These are phyloP conservation scores for Aphelenchoides bicaudatus DNA, from an alignment of 2,888 invertebrate genomes.

Conservation along the genomic window DNA sequence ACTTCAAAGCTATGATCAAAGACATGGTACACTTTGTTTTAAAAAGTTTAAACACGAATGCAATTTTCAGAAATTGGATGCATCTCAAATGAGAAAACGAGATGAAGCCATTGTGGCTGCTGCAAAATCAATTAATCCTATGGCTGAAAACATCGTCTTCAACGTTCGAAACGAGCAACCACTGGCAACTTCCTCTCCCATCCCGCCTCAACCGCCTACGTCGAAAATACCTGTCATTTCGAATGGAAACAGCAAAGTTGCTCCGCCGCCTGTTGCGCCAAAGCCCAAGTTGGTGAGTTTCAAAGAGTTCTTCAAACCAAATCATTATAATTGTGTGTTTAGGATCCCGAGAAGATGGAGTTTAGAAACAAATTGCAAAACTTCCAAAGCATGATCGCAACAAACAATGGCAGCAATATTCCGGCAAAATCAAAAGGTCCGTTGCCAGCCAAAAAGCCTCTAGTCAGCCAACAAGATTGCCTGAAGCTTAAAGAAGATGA, in stretches of 20 bases:
- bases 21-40: neutral
- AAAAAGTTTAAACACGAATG: too few species aligned
- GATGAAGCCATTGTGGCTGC: slow-evolving; percentile 1
- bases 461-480: slow-evolving; percentile 20
- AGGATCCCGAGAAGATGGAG: slow-evolving; percentile 72
- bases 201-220: slow-evolving; percentile 15
- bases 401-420: neutral
- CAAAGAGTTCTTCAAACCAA: too few species aligned
- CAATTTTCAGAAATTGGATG: too few species aligned
- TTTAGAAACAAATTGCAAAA: slow-evolving; percentile 89
- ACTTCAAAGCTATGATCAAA: neutral
- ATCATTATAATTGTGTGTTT: too few species aligned
- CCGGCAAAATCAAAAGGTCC: too few species aligned
- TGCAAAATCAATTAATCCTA: slow-evolving; percentile 18
- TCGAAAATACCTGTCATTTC: slow-evolving; percentile 7
- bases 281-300: slow-evolving; percentile 32
- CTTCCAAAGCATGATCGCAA: slow-evolving; percentile 81
- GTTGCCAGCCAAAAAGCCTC: slow-evolving; percentile 39
- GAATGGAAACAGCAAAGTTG: slow-evolving; percentile 37
- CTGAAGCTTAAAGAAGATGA: slow-evolving; percentile 3
- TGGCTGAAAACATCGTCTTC: slow-evolving; percentile 14
- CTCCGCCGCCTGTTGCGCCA: slow-evolving; percentile 37
- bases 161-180: slow-evolving; percentile 22
- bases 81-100: neutral
- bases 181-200: slow-evolving; percentile 37